Evolutionary conservation across 2,888 invertebrate genomes (phyloP), one percentile per base, ranked within the genome.

Genomic region (Orthosia cruda): DNA sequence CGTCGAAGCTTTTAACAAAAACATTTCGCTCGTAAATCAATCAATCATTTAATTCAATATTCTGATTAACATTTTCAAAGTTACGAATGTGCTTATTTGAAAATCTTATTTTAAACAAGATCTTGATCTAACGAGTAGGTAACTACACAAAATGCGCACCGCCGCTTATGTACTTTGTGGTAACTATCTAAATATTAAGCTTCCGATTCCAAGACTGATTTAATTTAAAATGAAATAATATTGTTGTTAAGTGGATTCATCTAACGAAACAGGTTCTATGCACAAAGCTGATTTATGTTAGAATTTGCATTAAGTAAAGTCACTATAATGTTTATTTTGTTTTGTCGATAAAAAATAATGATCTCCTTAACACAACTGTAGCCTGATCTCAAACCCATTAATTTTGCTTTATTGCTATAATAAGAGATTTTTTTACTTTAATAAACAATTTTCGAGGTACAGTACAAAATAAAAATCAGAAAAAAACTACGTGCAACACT

Each of bases 341-440:
- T 74, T 61, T 81, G n/a, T 67, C 49, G 1, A 62, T 80, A 63
- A 80, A 76, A 79, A 63, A 63, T 72, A 54, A 77, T 40, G 47
- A 11, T 52, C 7, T 69, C 7, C 13, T 69, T 77, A 54, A 45
- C 13, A 26, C 18, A 78, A 50, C 0, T 32, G 13, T 40, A 40
- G 32, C 1, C 4, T 49, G 32, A 40, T 49, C 16, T 62, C 0
- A 75, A 18, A 55, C 23, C 63, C 4, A 23, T 49, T 23, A 54
- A 75, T 54, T 54, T 62, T n/a, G 32, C 20, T 61, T 75, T 74
- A 61, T 74, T 54, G 32, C 18, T 47, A 11, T 54, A 32, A 15
- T 26, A 47, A 52, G 18, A 32, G 16, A 32, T 58, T 45, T 50
- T 13, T 0, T 47, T 49, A 23, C 20, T 18, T 18, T n/a, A 23